Conservation (phyloP, 2,797 vertebrate species). For the Steatocranus sp. region DNA sequence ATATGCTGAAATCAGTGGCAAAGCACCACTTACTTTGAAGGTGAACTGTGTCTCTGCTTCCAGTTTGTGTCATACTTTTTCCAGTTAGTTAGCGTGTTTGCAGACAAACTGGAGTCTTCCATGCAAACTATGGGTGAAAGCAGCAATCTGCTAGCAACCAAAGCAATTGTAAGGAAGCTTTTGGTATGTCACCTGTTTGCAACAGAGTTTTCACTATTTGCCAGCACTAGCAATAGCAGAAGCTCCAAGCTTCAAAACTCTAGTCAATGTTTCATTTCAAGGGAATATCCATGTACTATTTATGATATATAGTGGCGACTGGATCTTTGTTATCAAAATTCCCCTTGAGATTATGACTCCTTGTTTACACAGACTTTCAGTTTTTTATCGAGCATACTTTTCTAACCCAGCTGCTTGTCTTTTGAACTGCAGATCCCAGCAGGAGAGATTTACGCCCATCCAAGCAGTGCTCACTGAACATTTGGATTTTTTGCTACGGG, state of each 20-base stretch:
- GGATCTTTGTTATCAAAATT: background rate
- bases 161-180: background rate
- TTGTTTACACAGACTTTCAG: background rate
- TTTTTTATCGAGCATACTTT: background rate
- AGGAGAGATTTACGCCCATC: background rate
- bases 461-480: background rate
- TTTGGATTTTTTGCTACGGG: background rate
- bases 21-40: background rate
- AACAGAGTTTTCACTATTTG: accelerated
- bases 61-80: background rate
- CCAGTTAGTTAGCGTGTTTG: background rate
- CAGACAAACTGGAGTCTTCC: background rate
- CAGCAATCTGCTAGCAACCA: background rate
- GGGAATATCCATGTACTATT: background rate
- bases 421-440: background rate
- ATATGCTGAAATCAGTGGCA: background rate
- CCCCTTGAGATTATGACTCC: background rate
- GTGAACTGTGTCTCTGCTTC: background rate
- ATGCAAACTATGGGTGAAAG: background rate
- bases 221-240: background rate
- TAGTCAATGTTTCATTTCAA: background rate
- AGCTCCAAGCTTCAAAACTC: background rate
- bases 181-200: background rate
- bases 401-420: background rate
- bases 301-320: background rate